phyloP scores from a whole-genome alignment of 2,113 vertebrate genomes.

The Mobula birostris region DNA sequence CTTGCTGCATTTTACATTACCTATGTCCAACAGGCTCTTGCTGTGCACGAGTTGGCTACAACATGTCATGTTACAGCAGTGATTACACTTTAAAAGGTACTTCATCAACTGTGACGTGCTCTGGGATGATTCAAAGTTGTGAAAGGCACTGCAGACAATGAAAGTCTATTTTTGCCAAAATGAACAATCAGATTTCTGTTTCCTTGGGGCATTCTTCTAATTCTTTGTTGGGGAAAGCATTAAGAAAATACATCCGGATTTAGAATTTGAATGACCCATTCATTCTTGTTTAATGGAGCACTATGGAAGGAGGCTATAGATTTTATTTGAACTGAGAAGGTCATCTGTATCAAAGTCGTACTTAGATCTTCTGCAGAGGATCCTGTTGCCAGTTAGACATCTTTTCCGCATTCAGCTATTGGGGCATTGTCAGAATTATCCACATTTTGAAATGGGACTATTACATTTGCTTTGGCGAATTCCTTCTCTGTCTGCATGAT shows the following conservation, averaged over 20 bases:
- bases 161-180: no score
- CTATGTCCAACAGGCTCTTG: no score
- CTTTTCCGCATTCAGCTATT: neutral
- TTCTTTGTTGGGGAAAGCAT: neutral
- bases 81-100: no score
- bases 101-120: no score
- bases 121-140: no score
- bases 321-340: neutral
- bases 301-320: neutral
- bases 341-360: neutral
- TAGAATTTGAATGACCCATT: neutral
- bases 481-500: neutral
- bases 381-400: neutral
- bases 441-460: neutral
- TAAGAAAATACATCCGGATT: neutral
- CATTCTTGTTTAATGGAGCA: neutral
- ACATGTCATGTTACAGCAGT: no score
- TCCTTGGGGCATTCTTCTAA: neutral
- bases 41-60: no score
- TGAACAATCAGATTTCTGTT: neutral
- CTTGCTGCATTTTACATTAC: no score
- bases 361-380: neutral
- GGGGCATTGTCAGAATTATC: neutral
- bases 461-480: neutral
- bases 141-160: no score